phyloP scores from a whole-genome alignment of 2,113 vertebrate species.

The Rhodinocichla rosea region DNA sequence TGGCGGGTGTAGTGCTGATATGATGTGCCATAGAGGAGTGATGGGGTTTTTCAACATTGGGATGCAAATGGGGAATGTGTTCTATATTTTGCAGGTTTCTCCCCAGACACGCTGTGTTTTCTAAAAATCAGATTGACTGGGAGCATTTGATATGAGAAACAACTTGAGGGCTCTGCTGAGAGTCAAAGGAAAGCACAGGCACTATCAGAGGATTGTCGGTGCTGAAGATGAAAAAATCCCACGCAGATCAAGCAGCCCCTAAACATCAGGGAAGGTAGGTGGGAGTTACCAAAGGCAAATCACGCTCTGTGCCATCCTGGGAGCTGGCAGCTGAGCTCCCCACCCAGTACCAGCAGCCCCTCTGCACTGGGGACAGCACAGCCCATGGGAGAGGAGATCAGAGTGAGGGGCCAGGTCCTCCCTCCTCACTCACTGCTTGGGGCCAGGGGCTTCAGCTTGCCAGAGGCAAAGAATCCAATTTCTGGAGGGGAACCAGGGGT shows the following conservation, averaged over 20 bases:
- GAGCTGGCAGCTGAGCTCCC: not conserved
- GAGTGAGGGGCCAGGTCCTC: not conserved
- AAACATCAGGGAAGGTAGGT: not conserved
- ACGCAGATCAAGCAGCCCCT: not conserved
- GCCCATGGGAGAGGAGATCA: not conserved
- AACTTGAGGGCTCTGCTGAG: constrained; percentile 13
- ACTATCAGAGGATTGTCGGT: not conserved
- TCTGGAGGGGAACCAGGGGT: not conserved
- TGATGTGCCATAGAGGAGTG: not conserved
- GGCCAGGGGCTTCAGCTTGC: not conserved
- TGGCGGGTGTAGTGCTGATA: not conserved
- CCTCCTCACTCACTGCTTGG: not conserved
- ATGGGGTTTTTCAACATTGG: not conserved
- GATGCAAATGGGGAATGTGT: constrained; percentile 44
- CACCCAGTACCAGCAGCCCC: not conserved
- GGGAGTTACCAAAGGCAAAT: not conserved
- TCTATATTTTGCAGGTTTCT: constrained; percentile 43
- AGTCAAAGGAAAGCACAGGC: not conserved
- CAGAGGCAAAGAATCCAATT: not conserved
- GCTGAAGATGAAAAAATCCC: not conserved
- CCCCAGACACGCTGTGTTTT: constrained; percentile 10
- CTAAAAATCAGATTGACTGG: constrained; percentile 30
- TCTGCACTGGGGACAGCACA: accelerated
- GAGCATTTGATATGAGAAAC: constrained; percentile 45
- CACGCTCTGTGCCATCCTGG: not conserved